These are phyloP conservation scores for Scortum barcoo DNA, from an alignment of 2,113 vertebrate species.

Conservation along the genomic window DNA sequence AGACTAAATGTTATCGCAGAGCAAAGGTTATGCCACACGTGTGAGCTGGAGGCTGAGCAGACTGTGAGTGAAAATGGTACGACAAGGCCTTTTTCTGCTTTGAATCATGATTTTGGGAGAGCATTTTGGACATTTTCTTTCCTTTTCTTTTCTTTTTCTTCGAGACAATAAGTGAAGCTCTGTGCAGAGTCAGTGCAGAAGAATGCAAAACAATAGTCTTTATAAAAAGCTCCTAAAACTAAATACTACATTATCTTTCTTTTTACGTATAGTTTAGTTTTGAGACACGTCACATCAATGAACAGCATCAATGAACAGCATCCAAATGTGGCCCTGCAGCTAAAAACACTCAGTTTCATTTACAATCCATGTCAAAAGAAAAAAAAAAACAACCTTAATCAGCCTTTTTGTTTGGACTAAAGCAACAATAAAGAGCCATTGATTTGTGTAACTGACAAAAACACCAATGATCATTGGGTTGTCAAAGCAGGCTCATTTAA, in stretches of 20 bases:
- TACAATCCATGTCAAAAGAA: slow-evolving; percentile 13
- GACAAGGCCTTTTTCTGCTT: not conserved
- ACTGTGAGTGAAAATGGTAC: not conserved
- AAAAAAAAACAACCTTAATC: too few relatives aligned
- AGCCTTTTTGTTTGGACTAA: not conserved
- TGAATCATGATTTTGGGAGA: not conserved
- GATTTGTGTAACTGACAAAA: slow-evolving; percentile 62
- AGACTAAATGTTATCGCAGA: slow-evolving; percentile 41
- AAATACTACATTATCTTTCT: not conserved
- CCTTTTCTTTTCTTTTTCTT: too few relatives aligned
- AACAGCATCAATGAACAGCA: not conserved
- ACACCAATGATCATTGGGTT: slow-evolving; percentile 65
- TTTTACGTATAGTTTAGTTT: not conserved
- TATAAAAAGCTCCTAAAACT: not conserved
- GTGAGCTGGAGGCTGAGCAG: not conserved
- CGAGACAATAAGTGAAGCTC: not conserved
- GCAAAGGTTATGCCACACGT: slow-evolving; percentile 38
- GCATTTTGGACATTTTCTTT: not conserved
- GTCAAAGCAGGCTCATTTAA: slow-evolving; percentile 47
- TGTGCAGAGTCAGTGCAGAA: not conserved
- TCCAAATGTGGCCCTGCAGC: not conserved
- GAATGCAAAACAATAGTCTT: not conserved
- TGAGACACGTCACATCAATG: not conserved
- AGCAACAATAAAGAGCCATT: slow-evolving; percentile 54
- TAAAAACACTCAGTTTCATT: slow-evolving; percentile 29